phyloP scores from a whole-genome alignment of 1,140 invertebrate species.

The Meloidogyne hapla region DNA sequence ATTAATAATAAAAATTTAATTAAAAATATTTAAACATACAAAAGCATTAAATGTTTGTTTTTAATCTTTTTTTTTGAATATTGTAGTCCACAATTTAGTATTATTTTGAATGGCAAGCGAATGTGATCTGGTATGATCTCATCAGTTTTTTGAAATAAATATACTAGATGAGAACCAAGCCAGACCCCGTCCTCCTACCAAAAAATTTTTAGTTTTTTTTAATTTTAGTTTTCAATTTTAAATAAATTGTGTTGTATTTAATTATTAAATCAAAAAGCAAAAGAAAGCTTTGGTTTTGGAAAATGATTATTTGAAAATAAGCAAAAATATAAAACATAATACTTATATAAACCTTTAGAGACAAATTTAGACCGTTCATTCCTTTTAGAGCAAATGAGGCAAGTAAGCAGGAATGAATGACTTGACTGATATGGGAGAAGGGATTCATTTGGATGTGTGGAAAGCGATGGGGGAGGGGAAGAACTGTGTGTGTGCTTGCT shows the following conservation, averaged over 20 bases:
- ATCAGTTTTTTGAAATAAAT: neutral
- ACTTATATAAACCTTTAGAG: neutral
- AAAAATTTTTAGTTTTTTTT: neutral
- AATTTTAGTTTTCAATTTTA: neutral
- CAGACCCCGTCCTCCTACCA: slow-evolving; percentile 3
- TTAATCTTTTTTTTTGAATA: no score
- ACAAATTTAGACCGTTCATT: slow-evolving; percentile 1
- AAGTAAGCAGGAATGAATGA: neutral
- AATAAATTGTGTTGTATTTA: no score
- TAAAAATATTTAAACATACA: no score
- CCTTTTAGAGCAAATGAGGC: slow-evolving; percentile 1
- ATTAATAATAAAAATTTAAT: no score
- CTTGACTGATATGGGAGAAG: neutral
- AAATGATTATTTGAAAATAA: no score
- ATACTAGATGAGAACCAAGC: neutral
- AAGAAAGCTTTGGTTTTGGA: no score
- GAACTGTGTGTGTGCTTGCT: slow-evolving; percentile 1
- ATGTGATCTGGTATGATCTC: slow-evolving; percentile 5
- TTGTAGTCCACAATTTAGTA: no score
- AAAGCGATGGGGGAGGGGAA: neutral
- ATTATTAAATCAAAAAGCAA: no score
- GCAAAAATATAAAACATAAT: neutral
- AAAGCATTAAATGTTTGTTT: no score
- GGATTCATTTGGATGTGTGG: neutral
- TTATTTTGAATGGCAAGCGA: neutral